Evolutionary conservation across 2,113 vertebrate genomes (phyloP).

Genomic region (Apodemus sylvaticus): DNA sequence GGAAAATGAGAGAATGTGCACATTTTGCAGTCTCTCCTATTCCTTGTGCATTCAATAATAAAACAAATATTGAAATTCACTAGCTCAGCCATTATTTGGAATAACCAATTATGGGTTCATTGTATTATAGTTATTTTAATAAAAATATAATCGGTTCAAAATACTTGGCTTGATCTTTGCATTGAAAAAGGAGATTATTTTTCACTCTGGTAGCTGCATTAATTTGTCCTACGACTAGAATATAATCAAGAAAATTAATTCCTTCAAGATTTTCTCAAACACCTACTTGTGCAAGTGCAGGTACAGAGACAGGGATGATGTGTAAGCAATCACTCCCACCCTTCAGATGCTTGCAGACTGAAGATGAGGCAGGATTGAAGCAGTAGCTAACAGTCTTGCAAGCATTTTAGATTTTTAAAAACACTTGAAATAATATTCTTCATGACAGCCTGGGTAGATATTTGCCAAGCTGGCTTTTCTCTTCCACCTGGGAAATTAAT

Average conservation of each 20-base stretch:
- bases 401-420: conserved; percentile 24
- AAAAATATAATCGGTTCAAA: conserved; percentile 72
- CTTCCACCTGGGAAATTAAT: background rate
- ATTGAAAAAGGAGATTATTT: conserved; percentile 71
- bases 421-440: background rate
- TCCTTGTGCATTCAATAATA: conserved; percentile 67
- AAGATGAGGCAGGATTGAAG: background rate
- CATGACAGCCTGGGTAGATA: background rate
- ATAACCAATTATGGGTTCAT: conserved; percentile 71
- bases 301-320: conserved; percentile 48
- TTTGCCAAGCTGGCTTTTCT: background rate
- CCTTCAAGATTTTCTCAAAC: conserved; percentile 64
- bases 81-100: conserved; percentile 67
- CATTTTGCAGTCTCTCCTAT: conserved; percentile 53
- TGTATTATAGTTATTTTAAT: conserved; percentile 69
- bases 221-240: conserved; percentile 74
- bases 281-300: conserved; percentile 42
- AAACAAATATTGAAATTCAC: conserved; percentile 76
- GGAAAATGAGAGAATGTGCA: conserved; percentile 67
- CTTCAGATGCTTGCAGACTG: background rate
- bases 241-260: conserved; percentile 77
- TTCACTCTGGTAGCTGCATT: conserved; percentile 70
- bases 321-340: background rate
- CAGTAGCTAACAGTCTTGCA: background rate
- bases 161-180: conserved; percentile 72